Evolutionary conservation across 2,113 vertebrate genomes (phyloP).

Genomic region (Albula glossodonta): DNA sequence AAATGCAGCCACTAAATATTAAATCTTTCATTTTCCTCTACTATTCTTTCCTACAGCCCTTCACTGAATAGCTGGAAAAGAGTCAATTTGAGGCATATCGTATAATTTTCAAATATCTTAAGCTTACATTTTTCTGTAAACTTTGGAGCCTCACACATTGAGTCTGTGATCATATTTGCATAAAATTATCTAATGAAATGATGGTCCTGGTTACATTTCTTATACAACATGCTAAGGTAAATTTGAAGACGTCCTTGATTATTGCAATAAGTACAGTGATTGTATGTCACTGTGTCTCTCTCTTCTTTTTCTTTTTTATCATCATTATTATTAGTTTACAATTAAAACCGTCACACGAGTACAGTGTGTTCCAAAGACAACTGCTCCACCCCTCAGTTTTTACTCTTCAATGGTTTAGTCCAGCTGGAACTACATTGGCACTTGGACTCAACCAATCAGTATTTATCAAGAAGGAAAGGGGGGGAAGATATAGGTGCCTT

Average conservation of each 20-base stretch:
- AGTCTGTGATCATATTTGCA: background rate
- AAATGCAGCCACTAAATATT: background rate
- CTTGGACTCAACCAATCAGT: conserved; percentile 23
- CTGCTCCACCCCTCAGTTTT: background rate
- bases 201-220: background rate
- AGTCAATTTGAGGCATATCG: background rate
- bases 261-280: background rate
- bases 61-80: background rate
- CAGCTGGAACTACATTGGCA: conserved; percentile 14
- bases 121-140: background rate
- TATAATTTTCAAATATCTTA: background rate
- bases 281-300: background rate
- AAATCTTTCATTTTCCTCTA: background rate
- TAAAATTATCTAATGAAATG: background rate
- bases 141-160: background rate
- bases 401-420: conserved; percentile 10
- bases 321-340: background rate
- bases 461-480: conserved; percentile 22
- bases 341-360: background rate
- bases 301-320: background rate
- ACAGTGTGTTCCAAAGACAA: background rate
- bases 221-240: background rate
- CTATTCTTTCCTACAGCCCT: background rate
- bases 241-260: background rate
- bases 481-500: conserved; percentile 9